These are phyloP conservation scores for Eublepharis macularius DNA, from an alignment of 2,113 vertebrate genomes.

Conservation along the genomic window DNA sequence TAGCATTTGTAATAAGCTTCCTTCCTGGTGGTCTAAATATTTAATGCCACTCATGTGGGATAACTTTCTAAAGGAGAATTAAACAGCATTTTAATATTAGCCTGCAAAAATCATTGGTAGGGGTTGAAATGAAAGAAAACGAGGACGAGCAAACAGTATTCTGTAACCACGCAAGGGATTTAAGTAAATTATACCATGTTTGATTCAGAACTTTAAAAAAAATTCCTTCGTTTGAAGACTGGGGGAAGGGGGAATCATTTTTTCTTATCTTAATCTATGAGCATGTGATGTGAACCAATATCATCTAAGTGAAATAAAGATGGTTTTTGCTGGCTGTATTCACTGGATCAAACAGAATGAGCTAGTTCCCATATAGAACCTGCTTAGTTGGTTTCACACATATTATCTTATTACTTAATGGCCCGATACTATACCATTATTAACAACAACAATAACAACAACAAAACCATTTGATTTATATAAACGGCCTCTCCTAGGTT, in stretches of 20 bases:
- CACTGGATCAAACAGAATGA: constrained; percentile 61
- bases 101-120: too few species aligned
- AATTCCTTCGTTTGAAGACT: constrained; percentile 44
- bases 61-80: constrained; percentile 23
- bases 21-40: background rate
- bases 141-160: accelerated
- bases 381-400: too few species aligned
- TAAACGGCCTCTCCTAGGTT: too few species aligned
- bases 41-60: background rate
- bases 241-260: constrained; percentile 34
- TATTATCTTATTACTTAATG: background rate
- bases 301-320: constrained; percentile 66
- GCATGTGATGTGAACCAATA: constrained; percentile 53
- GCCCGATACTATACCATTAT: constrained; percentile 11
- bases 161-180: background rate
- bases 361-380: constrained; percentile 52
- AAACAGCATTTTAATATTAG: background rate
- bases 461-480: too few species aligned
- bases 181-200: background rate
- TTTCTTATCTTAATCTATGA: constrained; percentile 61
- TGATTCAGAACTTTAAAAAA: constrained; percentile 35
- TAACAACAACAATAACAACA: too few species aligned
- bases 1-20: background rate
- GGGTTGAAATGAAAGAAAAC: background rate
- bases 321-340: constrained; percentile 65